Conservation (phyloP, 2,888 invertebrate genomes). For the Bursaphelenchus okinawaensis region DNA sequence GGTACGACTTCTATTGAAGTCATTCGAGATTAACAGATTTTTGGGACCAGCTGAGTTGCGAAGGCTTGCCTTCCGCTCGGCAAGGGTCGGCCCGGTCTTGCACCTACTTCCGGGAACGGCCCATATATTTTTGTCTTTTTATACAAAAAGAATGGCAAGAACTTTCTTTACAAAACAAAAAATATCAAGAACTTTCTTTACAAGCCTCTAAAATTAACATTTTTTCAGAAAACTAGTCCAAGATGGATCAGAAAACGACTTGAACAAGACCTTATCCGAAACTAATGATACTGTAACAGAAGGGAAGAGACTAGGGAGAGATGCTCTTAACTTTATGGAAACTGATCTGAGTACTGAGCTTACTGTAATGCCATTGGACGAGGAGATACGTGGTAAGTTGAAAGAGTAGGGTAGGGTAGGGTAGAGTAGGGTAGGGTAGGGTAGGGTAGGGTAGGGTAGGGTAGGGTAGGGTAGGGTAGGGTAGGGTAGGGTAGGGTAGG, state of each 20-base stretch:
- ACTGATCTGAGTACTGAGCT: slow-evolving; percentile 50
- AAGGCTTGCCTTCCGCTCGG: background rate
- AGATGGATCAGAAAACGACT: background rate
- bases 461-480: too few relatives aligned
- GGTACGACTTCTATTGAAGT: background rate
- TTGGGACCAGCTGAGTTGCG: background rate
- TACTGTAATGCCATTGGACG: slow-evolving; percentile 45
- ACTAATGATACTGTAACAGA: background rate
- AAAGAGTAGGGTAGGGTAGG: too few relatives aligned
- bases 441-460: too few relatives aligned
- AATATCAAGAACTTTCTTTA: too few relatives aligned
- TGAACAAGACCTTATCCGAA: background rate
- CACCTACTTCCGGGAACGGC: background rate
- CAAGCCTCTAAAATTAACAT: too few relatives aligned
- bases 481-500: too few relatives aligned
- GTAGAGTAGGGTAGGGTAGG: too few relatives aligned
- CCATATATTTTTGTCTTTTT: too few relatives aligned
- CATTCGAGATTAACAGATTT: background rate
- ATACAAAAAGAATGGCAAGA: too few relatives aligned
- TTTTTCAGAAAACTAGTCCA: slow-evolving; percentile 2
- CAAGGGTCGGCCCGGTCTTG: background rate
- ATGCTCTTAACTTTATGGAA: slow-evolving; percentile 38
- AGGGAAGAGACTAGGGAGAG: slow-evolving; percentile 5
- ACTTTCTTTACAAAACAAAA: too few relatives aligned
- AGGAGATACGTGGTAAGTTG: too few relatives aligned